These are phyloP conservation scores for Meghimatium bilineatum DNA, from an alignment of 2,888 invertebrate genomes.

Conservation along the genomic window DNA sequence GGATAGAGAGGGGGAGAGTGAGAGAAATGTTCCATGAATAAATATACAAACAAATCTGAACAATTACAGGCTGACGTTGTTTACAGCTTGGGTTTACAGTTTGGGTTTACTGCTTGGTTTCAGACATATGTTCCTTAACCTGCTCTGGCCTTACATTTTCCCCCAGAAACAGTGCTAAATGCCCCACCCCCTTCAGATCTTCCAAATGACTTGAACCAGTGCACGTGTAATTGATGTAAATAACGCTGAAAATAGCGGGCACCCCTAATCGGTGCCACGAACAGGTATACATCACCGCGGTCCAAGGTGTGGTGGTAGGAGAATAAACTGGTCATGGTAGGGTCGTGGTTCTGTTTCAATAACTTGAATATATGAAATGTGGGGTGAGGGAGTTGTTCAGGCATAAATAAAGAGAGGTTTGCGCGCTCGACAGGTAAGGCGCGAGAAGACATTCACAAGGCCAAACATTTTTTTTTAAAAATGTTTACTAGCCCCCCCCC, in stretches of 20 bases:
- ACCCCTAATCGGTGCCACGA: too few species aligned
- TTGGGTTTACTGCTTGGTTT: too few species aligned
- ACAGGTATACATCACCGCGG: too few species aligned
- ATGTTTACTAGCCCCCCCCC: not conserved
- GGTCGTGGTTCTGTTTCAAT: not conserved
- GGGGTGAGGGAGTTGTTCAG: not conserved
- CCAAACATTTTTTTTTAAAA: not conserved
- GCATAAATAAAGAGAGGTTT: not conserved
- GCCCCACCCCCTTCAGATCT: too few species aligned
- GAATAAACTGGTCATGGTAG: not conserved
- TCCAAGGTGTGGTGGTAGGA: not conserved
- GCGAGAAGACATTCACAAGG: not conserved
- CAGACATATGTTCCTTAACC: too few species aligned
- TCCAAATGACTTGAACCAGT: too few species aligned
- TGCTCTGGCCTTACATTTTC: too few species aligned
- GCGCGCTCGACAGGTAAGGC: slow-evolving; percentile 12
- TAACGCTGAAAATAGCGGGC: too few species aligned
- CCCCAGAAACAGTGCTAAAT: too few species aligned
- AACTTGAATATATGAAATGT: not conserved
- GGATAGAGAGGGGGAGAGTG: not conserved
- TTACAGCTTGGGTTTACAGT: too few species aligned
- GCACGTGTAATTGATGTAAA: too few species aligned
- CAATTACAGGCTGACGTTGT: too few species aligned
- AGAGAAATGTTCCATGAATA: not conserved
- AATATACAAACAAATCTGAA: not conserved